Conservation (phyloP, 2,888 invertebrate species). For the Trissolcus brochymenae region DNA sequence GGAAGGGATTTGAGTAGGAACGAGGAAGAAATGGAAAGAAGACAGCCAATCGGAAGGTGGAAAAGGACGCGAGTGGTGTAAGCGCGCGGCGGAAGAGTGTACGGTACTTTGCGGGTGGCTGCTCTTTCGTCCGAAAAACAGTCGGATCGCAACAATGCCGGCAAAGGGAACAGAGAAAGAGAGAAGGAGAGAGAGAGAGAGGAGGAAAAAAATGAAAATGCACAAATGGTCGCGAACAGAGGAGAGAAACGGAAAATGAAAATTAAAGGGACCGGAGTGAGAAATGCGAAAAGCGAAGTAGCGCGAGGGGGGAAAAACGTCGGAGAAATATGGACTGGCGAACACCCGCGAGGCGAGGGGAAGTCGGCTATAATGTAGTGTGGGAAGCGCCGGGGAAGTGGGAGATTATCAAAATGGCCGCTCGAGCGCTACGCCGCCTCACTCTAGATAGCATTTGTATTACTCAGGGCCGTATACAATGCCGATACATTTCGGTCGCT, state of each 20-base stretch:
- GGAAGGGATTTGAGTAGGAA: conserved; percentile 6
- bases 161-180: background rate
- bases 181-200: background rate
- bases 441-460: conserved; percentile 57
- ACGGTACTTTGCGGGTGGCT: conserved; percentile 35
- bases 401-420: conserved; percentile 75
- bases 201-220: conserved; percentile 44
- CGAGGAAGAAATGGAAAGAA: conserved; percentile 17
- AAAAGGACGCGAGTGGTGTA: conserved; percentile 35
- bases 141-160: conserved; percentile 21
- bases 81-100: conserved; percentile 37
- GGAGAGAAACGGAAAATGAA: conserved; percentile 23
- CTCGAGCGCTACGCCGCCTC: conserved; percentile 70
- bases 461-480: conserved; percentile 53
- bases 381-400: conserved; percentile 60
- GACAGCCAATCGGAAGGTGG: conserved; percentile 34
- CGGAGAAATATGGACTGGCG: conserved; percentile 50
- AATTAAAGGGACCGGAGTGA: conserved; percentile 39
- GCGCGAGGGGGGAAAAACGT: conserved; percentile 24
- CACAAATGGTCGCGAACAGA: conserved; percentile 29
- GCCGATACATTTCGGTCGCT: conserved; percentile 11
- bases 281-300: conserved; percentile 25
- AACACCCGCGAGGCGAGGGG: conserved; percentile 22
- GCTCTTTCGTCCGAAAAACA: conserved; percentile 36
- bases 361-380: conserved; percentile 35